A percentile compares a stretch with the other conserved stretches of the same genome.
Conservation (phyloP, 2,888 invertebrate species). For the Papilio protenor region DNA sequence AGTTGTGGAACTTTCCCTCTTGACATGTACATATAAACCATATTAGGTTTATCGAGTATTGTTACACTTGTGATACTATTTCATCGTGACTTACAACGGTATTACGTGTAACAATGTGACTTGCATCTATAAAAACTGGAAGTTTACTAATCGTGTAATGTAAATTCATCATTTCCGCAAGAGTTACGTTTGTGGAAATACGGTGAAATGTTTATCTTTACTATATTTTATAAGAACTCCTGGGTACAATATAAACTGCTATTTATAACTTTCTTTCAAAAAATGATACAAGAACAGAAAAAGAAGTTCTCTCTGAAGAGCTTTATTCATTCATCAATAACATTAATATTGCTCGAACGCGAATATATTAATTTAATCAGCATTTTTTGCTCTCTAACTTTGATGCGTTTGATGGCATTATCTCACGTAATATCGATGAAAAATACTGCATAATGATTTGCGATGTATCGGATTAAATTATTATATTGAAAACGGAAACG, state of each 20-base stretch:
- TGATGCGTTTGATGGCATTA: not conserved
- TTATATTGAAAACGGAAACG: slow-evolving; percentile 29
- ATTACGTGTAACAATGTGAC: not conserved
- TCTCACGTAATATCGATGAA: not conserved
- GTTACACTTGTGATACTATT: not conserved
- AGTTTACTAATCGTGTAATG: slow-evolving; percentile 13
- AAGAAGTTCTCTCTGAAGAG: not conserved
- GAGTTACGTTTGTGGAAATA: not conserved
- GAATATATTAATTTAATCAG: not conserved
- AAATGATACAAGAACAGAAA: not conserved
- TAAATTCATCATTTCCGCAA: slow-evolving; percentile 1
- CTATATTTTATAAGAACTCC: not conserved
- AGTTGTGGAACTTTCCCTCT: not conserved
- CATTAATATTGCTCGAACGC: not conserved
- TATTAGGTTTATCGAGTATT: not conserved
- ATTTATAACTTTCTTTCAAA: not conserved
- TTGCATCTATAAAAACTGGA: slow-evolving; percentile 21
- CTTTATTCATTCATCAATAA: not conserved
- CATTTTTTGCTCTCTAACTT: not conserved
- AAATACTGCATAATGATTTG: not conserved
- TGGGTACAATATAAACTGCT: not conserved
- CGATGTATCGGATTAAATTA: slow-evolving; percentile 6
- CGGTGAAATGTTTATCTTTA: not conserved
- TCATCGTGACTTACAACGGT: not conserved
- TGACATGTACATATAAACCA: not conserved